Evolutionary conservation across 2,888 invertebrate species (phyloP), one percentile per base, ranked within the genome.

Genomic region (Harpalus rufipes): DNA sequence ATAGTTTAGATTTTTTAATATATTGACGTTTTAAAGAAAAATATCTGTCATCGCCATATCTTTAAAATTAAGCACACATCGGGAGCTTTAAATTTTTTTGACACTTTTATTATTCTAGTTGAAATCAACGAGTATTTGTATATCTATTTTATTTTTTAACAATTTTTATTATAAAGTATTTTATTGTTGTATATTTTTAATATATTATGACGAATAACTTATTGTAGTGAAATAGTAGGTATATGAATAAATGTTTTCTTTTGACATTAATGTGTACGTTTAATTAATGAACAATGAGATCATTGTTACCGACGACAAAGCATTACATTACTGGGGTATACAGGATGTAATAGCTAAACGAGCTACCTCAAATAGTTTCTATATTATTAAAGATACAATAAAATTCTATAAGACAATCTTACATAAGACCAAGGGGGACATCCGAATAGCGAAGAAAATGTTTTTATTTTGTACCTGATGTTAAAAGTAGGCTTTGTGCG

Each of bases 11-110:
- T 12, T 63, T 63, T 25, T 63, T 63, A 63, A 63, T 21, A 8
- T 21, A 21, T 63, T 18, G 12, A 63, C 18, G 4, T 12, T 25
- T 63, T 39, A 16, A 63, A 63, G 21, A 32, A 68, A 63, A 63
- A 68, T 51, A 51, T 14, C 72, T 10, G 10, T 12, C 41, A 76
- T 44, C n/a, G 78, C 58, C 78, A 78, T 78, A 78, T 78, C 78
- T 78, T 25, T 51, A 18, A 21, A 44, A 72, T 32, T 32, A 32
- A 8, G 41, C 51, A 72, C 41, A 72, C 41, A 14, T 51, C 44
- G 44, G 44, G 44, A 51, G 44, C 41, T 44, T 32, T 16, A 72
- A 72, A 16, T 2, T 25, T 8, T 18, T 61, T 21, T 61, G 21
- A 39, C n/a, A 68, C 39, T 68, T 25, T 21, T 8, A 63, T 25